These are phyloP conservation scores for Terebella lapidaria DNA, from an alignment of 2,888 invertebrate species.

Conservation along the genomic window DNA sequence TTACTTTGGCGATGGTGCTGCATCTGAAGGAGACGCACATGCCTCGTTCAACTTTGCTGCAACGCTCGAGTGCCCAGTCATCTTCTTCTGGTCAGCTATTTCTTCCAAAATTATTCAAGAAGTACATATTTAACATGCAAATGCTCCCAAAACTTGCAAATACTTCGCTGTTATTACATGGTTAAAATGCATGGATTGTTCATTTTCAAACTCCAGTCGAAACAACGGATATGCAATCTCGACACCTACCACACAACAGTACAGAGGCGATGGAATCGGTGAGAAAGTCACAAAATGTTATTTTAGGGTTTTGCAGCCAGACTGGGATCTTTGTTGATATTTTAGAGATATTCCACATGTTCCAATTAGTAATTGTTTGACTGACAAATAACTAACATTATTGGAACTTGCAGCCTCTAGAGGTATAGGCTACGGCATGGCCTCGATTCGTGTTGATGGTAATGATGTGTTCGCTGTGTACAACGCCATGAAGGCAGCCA, in stretches of 20 bases:
- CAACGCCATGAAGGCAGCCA: conserved; percentile 75
- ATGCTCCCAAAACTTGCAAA: too few species aligned
- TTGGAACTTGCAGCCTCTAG: conserved; percentile 67
- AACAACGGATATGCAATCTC: conserved; percentile 99
- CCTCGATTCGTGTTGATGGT: conserved; percentile 87
- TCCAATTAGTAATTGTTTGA: too few species aligned
- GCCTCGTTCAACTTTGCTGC: conserved; percentile 98
- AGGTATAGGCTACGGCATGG: conserved; percentile 85
- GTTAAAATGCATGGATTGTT: too few species aligned
- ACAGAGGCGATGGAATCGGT: conserved; percentile 90
- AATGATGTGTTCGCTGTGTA: conserved; percentile 94
- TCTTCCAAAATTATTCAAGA: too few species aligned
- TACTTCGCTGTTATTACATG: too few species aligned
- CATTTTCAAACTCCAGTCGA: too few species aligned
- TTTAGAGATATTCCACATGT: too few species aligned
- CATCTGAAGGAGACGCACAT: conserved; percentile 97
- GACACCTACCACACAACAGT: conserved; percentile 88
- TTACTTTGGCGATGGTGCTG: conserved; percentile 72
- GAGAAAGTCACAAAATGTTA: too few species aligned
- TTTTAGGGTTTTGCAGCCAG: too few species aligned
- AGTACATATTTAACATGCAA: too few species aligned
- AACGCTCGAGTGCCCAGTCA: conserved; percentile 86
- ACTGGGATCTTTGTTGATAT: too few species aligned
- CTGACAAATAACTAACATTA: too few species aligned
- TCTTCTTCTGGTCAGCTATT: conserved; percentile 89